phyloP scores from a whole-genome alignment of 1,140 invertebrate species.

The Plodia interpunctella region DNA sequence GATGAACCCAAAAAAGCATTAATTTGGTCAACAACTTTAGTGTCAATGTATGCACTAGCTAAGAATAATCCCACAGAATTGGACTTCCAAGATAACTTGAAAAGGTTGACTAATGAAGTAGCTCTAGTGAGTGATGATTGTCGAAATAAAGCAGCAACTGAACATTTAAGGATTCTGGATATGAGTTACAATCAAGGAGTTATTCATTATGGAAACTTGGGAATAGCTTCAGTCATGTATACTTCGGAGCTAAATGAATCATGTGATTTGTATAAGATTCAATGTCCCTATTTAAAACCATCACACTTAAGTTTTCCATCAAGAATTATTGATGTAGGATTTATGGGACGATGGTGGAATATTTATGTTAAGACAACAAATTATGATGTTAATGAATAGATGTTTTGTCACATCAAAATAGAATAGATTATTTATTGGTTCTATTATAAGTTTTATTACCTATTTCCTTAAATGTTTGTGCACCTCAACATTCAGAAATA shows the following conservation, averaged over 20 bases:
- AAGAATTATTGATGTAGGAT: conserved; percentile 87
- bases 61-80: conserved; percentile 82
- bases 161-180: conserved; percentile 81
- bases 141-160: conserved; percentile 81
- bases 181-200: conserved; percentile 82
- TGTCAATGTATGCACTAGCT: conserved; percentile 57
- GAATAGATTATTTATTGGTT: background rate
- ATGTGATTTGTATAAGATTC: conserved; percentile 83
- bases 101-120: conserved; percentile 79
- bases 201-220: conserved; percentile 81
- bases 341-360: conserved; percentile 86
- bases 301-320: conserved; percentile 78
- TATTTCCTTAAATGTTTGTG: no score
- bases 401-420: conserved; percentile 9
- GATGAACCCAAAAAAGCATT: conserved; percentile 77
- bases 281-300: conserved; percentile 84
- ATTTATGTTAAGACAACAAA: conserved; percentile 84
- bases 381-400: conserved; percentile 84
- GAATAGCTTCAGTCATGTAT: conserved; percentile 87
- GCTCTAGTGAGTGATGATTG: conserved; percentile 81
- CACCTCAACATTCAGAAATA: no score
- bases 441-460: conserved; percentile 9
- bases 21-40: conserved; percentile 66
- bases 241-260: conserved; percentile 81
- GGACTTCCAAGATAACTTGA: conserved; percentile 79